Evolutionary conservation across 1,140 invertebrate species (phyloP).

Genomic region (Zaprionus taronus): DNA sequence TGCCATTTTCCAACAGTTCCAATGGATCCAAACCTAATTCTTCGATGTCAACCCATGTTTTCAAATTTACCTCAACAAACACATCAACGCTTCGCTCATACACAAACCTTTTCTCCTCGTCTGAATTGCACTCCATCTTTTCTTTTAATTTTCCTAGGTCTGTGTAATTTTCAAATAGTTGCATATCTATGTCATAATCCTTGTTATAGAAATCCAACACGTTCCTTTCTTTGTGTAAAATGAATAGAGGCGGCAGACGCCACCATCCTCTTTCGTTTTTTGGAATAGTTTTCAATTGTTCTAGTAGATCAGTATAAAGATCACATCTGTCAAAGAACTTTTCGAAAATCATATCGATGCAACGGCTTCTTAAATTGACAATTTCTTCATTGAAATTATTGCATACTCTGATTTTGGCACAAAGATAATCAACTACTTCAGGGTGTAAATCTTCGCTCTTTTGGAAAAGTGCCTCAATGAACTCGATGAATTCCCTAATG

Average conservation of each 20-base stretch:
- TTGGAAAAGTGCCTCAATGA: slow-evolving; percentile 53
- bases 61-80: slow-evolving; percentile 26
- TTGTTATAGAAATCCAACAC: slow-evolving; percentile 27
- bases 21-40: slow-evolving; percentile 26
- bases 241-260: slow-evolving; percentile 45
- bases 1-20: slow-evolving; percentile 47
- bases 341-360: background rate
- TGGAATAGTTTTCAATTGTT: slow-evolving; percentile 10
- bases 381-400: slow-evolving; percentile 15
- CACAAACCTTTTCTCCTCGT: slow-evolving; percentile 53
- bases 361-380: background rate
- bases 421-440: slow-evolving; percentile 20
- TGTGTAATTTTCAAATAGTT: background rate
- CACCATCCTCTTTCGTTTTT: slow-evolving; percentile 54
- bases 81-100: slow-evolving; percentile 34
- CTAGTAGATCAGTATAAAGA: background rate
- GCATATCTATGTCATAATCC: slow-evolving; percentile 41
- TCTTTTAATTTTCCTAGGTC: slow-evolving; percentile 33
- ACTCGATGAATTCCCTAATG: slow-evolving; percentile 49
- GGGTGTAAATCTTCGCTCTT: slow-evolving; percentile 24
- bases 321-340: background rate
- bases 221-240: background rate
- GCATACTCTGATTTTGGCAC: slow-evolving; percentile 32
- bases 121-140: slow-evolving; percentile 38
- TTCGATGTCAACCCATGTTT: slow-evolving; percentile 38